These are phyloP conservation scores for Nyctibius grandis DNA, from an alignment of 2,797 vertebrate genomes.

Conservation along the genomic window DNA sequence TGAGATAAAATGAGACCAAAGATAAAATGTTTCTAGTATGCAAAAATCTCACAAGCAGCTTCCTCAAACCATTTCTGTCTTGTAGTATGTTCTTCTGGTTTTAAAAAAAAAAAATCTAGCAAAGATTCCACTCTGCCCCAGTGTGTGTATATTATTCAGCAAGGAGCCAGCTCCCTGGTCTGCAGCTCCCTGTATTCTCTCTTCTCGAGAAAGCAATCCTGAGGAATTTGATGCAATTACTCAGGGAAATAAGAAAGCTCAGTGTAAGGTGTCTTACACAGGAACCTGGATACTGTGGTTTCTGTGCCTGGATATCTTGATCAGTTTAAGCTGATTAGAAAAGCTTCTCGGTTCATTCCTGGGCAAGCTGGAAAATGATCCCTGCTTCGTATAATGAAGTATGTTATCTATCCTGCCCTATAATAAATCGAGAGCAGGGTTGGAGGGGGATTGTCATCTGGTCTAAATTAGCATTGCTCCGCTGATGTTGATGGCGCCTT, in stretches of 20 bases:
- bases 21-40: background rate
- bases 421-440: constrained; percentile 21
- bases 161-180: background rate
- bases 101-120: rapidly evolving
- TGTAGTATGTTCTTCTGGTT: background rate
- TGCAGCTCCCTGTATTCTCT: background rate
- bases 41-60: background rate
- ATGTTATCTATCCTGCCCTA: constrained; percentile 31
- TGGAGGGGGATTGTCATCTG: constrained; percentile 49
- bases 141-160: background rate
- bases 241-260: background rate
- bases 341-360: constrained; percentile 32
- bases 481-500: background rate
- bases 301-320: constrained; percentile 3
- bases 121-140: background rate
- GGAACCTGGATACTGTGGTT: background rate
- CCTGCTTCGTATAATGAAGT: constrained; percentile 46
- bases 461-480: constrained; percentile 41
- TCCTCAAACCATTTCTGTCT: background rate
- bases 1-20: background rate
- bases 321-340: constrained; percentile 50
- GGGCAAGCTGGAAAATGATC: constrained; percentile 54
- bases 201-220: background rate
- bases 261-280: background rate
- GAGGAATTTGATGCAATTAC: background rate